Evolutionary conservation across 2,888 invertebrate genomes (phyloP).

Genomic region (Ormyrus labotus): DNA sequence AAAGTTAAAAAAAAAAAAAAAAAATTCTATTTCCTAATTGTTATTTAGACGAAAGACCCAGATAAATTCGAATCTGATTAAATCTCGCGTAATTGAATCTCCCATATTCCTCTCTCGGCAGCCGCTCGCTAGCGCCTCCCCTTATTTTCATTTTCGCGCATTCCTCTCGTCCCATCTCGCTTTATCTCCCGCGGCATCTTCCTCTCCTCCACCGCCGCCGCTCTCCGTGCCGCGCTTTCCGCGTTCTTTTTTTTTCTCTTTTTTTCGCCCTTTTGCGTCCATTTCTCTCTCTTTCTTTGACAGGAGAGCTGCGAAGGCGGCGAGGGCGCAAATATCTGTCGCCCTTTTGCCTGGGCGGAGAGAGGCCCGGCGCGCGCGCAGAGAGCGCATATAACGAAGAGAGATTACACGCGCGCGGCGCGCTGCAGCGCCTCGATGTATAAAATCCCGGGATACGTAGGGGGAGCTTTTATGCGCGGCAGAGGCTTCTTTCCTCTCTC

Average conservation of each 20-base stretch:
- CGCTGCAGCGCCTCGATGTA: conserved; percentile 14
- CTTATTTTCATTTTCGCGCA: neutral
- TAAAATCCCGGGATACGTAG: conserved; percentile 14
- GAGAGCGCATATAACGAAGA: conserved; percentile 30
- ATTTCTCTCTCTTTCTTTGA: conserved; percentile 30
- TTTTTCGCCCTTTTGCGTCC: neutral
- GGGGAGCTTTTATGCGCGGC: too few relatives aligned
- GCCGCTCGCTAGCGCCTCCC: neutral
- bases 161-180: neutral
- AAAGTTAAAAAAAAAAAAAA: too few relatives aligned
- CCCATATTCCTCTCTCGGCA: too few relatives aligned
- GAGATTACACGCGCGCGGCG: conserved; percentile 21
- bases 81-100: too few relatives aligned
- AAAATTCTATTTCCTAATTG: too few relatives aligned
- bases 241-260: neutral
- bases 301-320: neutral
- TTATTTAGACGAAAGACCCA: too few relatives aligned
- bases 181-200: conserved; percentile 8
- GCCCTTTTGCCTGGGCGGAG: neutral
- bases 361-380: neutral
- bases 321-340: conserved; percentile 11
- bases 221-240: too few relatives aligned
- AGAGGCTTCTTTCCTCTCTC: too few relatives aligned
- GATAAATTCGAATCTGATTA: too few relatives aligned
- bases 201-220: neutral